A percentile compares a stretch with the other conserved stretches of the same genome.
These are phyloP conservation scores for Hydrochoerus hydrochaeris DNA, from an alignment of 2,113 vertebrate species.

Conservation along the genomic window DNA sequence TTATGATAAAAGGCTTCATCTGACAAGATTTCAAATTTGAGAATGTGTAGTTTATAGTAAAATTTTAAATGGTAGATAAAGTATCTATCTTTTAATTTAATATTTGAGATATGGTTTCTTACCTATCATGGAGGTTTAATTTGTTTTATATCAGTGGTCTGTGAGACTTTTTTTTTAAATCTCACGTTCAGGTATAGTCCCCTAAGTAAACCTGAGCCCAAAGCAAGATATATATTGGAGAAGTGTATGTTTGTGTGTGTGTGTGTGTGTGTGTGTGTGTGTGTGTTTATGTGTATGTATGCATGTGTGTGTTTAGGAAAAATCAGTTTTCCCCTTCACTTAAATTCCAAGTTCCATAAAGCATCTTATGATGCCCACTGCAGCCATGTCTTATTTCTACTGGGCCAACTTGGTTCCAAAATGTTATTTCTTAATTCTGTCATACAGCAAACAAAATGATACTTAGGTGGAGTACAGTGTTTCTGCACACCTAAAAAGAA, in stretches of 20 bases:
- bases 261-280: not conserved
- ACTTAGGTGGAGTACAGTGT: not conserved
- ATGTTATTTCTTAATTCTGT: slow-evolving; percentile 18
- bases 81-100: not conserved
- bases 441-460: not conserved
- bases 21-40: not conserved
- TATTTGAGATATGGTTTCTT: not conserved
- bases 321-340: not conserved
- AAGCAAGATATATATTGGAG: not conserved
- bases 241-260: not conserved
- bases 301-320: not conserved
- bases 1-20: not conserved
- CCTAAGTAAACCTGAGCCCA: not conserved
- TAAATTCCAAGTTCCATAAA: not conserved
- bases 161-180: not conserved
- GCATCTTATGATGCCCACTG: not conserved
- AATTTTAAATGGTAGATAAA: not conserved
- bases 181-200: not conserved
- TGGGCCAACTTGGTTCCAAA: not conserved
- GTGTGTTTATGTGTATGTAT: not conserved
- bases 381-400: not conserved
- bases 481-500: slow-evolving; percentile 20
- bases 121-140: not conserved
- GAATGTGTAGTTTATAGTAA: not conserved
- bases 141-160: not conserved